Evolutionary conservation across 2,113 vertebrate species (phyloP).

Genomic region (Ibidorhyncha struthersii): DNA sequence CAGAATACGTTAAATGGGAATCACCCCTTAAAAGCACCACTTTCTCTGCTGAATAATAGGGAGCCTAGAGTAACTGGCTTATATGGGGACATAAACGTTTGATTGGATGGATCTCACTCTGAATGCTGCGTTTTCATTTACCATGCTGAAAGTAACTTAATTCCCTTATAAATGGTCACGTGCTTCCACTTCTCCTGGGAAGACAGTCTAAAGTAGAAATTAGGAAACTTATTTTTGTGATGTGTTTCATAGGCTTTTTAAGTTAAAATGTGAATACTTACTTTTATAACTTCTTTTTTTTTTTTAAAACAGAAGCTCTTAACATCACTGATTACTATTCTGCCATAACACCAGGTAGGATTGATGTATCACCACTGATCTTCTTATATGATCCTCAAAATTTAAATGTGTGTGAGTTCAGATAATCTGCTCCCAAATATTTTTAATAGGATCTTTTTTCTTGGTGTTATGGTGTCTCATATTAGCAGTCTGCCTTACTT

Average conservation of each 20-base stretch:
- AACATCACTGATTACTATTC: background rate
- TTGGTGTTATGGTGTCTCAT: background rate
- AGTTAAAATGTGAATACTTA: background rate
- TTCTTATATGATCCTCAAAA: background rate
- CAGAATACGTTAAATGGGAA: background rate
- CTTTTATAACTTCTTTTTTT: background rate
- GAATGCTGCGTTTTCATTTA: background rate
- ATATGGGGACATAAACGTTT: background rate
- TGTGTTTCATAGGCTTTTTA: background rate
- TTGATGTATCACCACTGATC: background rate
- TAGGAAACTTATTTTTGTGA: background rate
- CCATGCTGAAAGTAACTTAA: background rate
- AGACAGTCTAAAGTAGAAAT: background rate
- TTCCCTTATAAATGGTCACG: background rate
- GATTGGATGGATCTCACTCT: background rate
- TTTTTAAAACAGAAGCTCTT: background rate
- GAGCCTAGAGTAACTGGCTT: background rate
- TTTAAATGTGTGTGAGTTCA: background rate
- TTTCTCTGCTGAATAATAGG: background rate
- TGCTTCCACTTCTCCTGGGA: background rate
- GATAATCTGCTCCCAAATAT: background rate
- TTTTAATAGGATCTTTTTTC: background rate
- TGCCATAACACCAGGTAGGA: slow-evolving; percentile 12
- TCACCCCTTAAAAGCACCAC: background rate
- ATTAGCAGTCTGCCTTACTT: background rate